Conservation (phyloP, 2,797 vertebrate species). For the Jordanella pulchra region DNA sequence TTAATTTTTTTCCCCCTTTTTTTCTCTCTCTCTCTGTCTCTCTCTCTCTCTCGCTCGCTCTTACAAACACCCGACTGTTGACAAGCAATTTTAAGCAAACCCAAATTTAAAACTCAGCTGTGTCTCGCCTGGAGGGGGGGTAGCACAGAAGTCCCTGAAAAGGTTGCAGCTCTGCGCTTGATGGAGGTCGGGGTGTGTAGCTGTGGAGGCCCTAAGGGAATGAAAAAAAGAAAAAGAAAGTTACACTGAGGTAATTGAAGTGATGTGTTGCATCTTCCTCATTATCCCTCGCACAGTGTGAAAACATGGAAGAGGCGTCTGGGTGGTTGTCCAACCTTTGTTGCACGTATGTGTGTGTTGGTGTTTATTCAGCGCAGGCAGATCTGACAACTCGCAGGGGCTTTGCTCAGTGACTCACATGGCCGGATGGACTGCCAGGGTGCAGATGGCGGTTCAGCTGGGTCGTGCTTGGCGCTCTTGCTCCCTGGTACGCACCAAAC, state of each 20-base stretch:
- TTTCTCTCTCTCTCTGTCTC: not conserved
- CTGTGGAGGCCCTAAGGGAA: slow-evolving; percentile 13
- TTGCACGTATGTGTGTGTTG: slow-evolving; percentile 34
- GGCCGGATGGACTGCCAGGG: slow-evolving; percentile 35
- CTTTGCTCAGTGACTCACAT: slow-evolving; percentile 56
- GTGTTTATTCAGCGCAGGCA: slow-evolving; percentile 41
- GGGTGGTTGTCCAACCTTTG: slow-evolving; percentile 46
- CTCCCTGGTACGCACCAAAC: slow-evolving; percentile 18
- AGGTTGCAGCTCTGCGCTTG: slow-evolving; percentile 24
- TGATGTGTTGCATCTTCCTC: slow-evolving; percentile 69
- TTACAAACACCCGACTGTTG: slow-evolving; percentile 67
- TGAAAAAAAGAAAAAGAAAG: slow-evolving; percentile 35
- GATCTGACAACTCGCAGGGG: slow-evolving; percentile 55
- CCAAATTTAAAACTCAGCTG: slow-evolving; percentile 77
- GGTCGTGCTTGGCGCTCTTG: slow-evolving; percentile 14
- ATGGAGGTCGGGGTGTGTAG: not conserved
- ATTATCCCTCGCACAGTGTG: slow-evolving; percentile 63
- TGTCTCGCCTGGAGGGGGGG: slow-evolving; percentile 43
- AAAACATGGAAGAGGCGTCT: slow-evolving; percentile 48
- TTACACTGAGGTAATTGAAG: slow-evolving; percentile 60
- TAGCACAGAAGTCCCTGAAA: slow-evolving; percentile 46
- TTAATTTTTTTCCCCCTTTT: slow-evolving; percentile 32
- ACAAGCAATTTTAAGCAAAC: slow-evolving; percentile 80
- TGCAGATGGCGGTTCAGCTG: slow-evolving; percentile 47
- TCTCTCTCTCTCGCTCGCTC: slow-evolving; percentile 10